Conservation (phyloP, 2,797 vertebrate genomes). For the Siniperca scherzeri region DNA sequence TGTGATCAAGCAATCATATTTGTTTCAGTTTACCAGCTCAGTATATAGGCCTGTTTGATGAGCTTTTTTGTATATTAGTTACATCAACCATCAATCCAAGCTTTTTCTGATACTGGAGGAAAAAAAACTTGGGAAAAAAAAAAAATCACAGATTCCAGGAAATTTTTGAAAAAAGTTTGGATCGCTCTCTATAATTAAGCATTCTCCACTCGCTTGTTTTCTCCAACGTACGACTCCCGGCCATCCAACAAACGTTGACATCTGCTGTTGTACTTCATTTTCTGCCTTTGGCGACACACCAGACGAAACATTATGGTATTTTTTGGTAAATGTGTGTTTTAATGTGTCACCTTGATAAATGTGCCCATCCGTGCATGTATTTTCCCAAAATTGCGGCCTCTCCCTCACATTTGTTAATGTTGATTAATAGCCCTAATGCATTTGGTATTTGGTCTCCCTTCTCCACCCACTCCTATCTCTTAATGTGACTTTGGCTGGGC, state of each 20-base stretch:
- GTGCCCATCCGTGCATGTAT: slow-evolving; percentile 65
- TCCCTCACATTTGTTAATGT: slow-evolving; percentile 80
- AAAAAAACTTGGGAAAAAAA: slow-evolving; percentile 18
- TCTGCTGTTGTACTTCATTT: slow-evolving; percentile 77
- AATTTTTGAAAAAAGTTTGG: slow-evolving; percentile 40
- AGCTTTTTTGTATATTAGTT: slow-evolving; percentile 21
- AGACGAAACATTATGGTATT: slow-evolving; percentile 79
- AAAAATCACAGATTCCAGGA: slow-evolving; percentile 34
- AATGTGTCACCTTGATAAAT: slow-evolving; percentile 84
- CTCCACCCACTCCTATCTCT: slow-evolving; percentile 82
- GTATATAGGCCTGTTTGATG: background rate
- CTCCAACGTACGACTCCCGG: slow-evolving; percentile 46
- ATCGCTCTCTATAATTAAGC: slow-evolving; percentile 61
- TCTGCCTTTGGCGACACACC: slow-evolving; percentile 77
- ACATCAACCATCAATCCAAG: slow-evolving; percentile 21
- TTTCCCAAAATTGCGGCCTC: slow-evolving; percentile 73
- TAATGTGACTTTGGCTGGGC: slow-evolving; percentile 82
- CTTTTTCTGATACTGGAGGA: slow-evolving; percentile 11
- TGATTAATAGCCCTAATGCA: slow-evolving; percentile 84
- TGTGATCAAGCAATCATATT: background rate
- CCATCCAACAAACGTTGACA: slow-evolving; percentile 74
- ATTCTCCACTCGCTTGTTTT: slow-evolving; percentile 55
- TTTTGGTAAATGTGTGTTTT: slow-evolving; percentile 79
- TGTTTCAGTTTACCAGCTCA: background rate
- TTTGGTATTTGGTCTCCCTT: slow-evolving; percentile 81